These are phyloP conservation scores for Formica exsecta DNA, from an alignment of 1,140 invertebrate genomes.

Conservation along the genomic window DNA sequence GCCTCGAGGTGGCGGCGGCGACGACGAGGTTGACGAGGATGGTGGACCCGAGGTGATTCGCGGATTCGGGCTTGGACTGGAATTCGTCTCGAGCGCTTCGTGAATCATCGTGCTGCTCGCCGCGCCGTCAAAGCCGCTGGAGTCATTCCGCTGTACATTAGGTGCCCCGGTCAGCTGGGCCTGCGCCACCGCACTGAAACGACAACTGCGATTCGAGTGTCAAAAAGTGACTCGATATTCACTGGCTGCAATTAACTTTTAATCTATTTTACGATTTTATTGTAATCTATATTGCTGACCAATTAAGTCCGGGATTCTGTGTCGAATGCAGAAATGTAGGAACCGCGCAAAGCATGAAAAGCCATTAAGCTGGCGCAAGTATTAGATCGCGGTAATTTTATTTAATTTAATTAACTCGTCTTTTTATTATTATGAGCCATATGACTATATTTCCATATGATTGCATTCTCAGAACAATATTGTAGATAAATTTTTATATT, in stretches of 20 bases:
- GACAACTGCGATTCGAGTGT: conserved; percentile 80
- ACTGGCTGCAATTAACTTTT: background rate
- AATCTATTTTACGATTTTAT: background rate
- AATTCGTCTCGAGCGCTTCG: conserved; percentile 82
- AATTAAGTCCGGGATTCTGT: background rate
- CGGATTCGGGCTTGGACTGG: conserved; percentile 83
- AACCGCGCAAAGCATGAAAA: background rate
- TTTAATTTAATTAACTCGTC: background rate
- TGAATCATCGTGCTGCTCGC: conserved; percentile 80
- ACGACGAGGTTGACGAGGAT: conserved; percentile 83
- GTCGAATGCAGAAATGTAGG: background rate
- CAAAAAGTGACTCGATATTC: conserved; percentile 58
- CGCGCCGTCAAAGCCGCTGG: conserved; percentile 76
- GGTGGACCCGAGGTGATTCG: conserved; percentile 82
- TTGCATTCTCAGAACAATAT: no score
- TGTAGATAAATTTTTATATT: no score
- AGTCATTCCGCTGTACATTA: conserved; percentile 74
- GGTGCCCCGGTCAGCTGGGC: conserved; percentile 79
- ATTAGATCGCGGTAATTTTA: background rate
- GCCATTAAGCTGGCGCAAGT: background rate
- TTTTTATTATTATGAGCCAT: background rate
- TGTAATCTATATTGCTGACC: no score
- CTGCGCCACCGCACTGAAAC: conserved; percentile 84
- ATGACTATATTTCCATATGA: background rate
- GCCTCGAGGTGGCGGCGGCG: conserved; percentile 73